These are phyloP conservation scores for Ectobius pallidus DNA, from an alignment of 2,888 invertebrate species.

Conservation along the genomic window DNA sequence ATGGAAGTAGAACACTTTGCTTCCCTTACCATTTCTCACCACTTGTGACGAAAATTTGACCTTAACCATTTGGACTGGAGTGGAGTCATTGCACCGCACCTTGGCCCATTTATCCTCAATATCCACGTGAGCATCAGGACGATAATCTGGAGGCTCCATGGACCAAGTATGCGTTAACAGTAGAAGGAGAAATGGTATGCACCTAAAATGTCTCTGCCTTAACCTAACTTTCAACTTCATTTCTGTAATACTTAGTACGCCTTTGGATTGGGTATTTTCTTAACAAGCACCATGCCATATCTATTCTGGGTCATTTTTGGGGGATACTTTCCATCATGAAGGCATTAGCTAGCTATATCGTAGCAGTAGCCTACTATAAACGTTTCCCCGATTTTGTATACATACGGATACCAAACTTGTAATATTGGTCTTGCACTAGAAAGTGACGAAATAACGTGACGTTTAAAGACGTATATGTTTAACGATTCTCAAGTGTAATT, in stretches of 20 bases:
- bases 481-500: background rate
- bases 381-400: background rate
- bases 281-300: background rate
- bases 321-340: background rate
- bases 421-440: background rate
- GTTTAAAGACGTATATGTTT: background rate
- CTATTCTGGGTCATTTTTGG: background rate
- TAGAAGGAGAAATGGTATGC: constrained; percentile 43
- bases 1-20: no score
- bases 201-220: constrained; percentile 43
- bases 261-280: background rate
- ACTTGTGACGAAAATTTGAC: constrained; percentile 49
- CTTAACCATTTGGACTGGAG: constrained; percentile 42
- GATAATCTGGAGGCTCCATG: constrained; percentile 1
- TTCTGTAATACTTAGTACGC: background rate
- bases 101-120: constrained; percentile 16
- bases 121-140: background rate
- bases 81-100: constrained; percentile 36
- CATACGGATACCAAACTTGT: background rate
- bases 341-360: background rate
- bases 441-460: background rate
- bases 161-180: constrained; percentile 40
- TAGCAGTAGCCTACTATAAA: background rate
- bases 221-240: constrained; percentile 46
- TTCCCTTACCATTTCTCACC: constrained; percentile 50